Base-by-base conservation (phyloP, 2,888 invertebrate species). In the Gibbula magus region DNA sequence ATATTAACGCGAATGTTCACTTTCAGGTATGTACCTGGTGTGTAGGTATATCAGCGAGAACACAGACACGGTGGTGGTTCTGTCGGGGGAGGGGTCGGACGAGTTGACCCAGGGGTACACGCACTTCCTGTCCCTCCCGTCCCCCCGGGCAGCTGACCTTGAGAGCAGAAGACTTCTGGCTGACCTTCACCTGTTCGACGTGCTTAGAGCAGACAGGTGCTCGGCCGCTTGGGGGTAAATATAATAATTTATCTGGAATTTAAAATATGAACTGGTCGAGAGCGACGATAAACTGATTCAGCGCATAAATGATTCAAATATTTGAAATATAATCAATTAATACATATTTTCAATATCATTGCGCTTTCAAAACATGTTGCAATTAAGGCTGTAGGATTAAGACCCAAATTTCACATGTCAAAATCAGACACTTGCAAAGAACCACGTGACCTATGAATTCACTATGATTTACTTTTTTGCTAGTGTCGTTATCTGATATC, bases 21-120 rank as follows among this genome's bases (percentile, higher is more conserved):
- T 16, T 29, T 7, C 88, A 92, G 94, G 95, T 2, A 97, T 98
- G 97, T 96, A 96, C 91, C 92, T 98, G 52, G 93, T 98, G 45
- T 94, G 97, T 1, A 95, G 96, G 86, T 96, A 96, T 91, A 96
- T 98, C 77, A 95, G 96, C 90, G 94, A 95, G 85, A 96, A 97
- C 82, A 97, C 97, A 0, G 95, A 97, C 85, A 96, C 97, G 0
- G 97, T 96, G 53, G 97, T 98, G 76, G 94, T 98, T 77, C 87
- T 94, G 74, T 98, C 98, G 83, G 98, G 98, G 1, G 98, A 98
- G 94, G 98, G 98, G 0, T 97, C 98, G 0, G 98, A 98, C 93
- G 98, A 98, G 93, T 93, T 98, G 73, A 97, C 97, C n/a, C 98
- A 98, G 88, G 98, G 98, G 10, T 97, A 98, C 90, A 96, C 98